phyloP scores from a whole-genome alignment of 2,113 vertebrate genomes.

The Brachypodius melanocephalos region DNA sequence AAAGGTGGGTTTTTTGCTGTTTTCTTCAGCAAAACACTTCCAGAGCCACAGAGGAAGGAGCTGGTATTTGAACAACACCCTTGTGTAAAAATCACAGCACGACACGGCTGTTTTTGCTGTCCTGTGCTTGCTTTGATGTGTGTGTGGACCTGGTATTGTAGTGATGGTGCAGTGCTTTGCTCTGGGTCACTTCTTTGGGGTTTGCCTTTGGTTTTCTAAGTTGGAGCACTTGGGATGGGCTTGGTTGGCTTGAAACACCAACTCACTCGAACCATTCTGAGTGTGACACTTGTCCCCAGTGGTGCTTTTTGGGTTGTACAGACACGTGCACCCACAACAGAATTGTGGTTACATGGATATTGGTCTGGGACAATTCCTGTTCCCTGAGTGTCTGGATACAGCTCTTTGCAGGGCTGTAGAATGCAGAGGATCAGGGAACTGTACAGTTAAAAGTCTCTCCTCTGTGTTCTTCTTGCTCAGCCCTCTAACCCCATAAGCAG shows the following conservation, averaged over 20 bases:
- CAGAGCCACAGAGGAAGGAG: not conserved
- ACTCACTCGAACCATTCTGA: fast-evolving
- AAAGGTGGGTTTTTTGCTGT: not conserved
- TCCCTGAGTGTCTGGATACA: not conserved
- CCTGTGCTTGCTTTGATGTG: not conserved
- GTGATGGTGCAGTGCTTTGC: not conserved
- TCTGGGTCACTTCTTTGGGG: not conserved
- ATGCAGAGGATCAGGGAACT: not conserved
- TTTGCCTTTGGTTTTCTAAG: not conserved
- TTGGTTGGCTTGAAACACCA: not conserved
- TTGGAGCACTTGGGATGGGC: not conserved
- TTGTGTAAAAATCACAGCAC: not conserved
- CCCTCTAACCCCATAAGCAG: not conserved
- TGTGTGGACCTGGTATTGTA: not conserved
- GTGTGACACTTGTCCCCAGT: not conserved
- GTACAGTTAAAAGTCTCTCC: not conserved
- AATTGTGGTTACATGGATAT: fast-evolving
- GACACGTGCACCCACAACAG: fast-evolving
- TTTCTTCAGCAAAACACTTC: not conserved
- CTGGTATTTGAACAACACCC: not conserved
- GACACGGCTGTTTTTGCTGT: not conserved
- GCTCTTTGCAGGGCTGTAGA: not conserved
- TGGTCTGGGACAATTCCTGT: not conserved
- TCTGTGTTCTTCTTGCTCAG: not conserved
- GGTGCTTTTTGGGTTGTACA: not conserved